Conservation (phyloP, 2,113 vertebrate species). For the Ornithorhynchus anatinus region DNA sequence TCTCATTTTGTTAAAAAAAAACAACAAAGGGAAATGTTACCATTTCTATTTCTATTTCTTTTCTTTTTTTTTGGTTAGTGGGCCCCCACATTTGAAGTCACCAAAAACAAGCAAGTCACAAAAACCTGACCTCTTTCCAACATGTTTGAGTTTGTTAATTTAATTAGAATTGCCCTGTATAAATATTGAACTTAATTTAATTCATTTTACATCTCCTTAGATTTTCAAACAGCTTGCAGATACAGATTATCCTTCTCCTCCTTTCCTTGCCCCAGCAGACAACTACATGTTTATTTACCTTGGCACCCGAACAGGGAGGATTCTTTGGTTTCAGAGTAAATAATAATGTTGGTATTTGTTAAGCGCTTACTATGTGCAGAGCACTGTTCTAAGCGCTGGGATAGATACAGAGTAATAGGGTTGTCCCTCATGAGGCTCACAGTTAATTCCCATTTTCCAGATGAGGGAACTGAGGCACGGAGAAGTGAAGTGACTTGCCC, state of each 20-base stretch:
- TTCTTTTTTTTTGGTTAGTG: background rate
- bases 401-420: no score
- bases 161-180: slow-evolving; percentile 60
- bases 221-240: slow-evolving; percentile 55
- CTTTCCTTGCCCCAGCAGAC: background rate
- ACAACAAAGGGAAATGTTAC: slow-evolving; percentile 10
- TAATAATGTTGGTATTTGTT: no score
- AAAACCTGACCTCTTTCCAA: slow-evolving; percentile 17
- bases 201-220: slow-evolving; percentile 52
- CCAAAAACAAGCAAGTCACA: slow-evolving; percentile 10
- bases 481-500: no score
- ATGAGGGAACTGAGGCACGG: no score
- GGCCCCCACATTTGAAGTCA: slow-evolving; percentile 10
- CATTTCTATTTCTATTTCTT: no score
- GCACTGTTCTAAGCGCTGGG: no score
- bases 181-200: slow-evolving; percentile 61
- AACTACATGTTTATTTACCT: background rate
- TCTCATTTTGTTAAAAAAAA: background rate
- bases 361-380: no score
- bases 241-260: slow-evolving; percentile 26
- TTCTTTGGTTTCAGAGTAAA: background rate
- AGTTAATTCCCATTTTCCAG: no score
- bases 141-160: slow-evolving; percentile 52
- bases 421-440: no score
- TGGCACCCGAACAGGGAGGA: background rate